A percentile compares a stretch with the other conserved stretches of the same genome.
phyloP scores from a whole-genome alignment of 2,888 invertebrate species.

The Chelonus formosanus region DNA sequence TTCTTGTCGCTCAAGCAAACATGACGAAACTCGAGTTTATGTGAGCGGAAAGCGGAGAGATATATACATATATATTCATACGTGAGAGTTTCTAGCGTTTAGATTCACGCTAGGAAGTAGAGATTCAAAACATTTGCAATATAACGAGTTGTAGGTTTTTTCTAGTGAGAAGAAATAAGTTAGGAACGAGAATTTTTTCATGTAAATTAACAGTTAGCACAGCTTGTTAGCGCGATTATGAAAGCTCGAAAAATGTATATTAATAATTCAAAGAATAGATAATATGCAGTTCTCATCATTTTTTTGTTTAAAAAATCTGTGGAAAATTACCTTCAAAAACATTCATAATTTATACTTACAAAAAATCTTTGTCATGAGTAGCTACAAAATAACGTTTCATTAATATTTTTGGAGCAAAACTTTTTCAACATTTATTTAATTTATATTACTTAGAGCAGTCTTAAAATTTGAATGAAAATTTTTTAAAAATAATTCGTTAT shows the following conservation, averaged over 20 bases:
- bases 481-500: no score
- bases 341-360: no score
- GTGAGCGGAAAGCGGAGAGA: constrained; percentile 28
- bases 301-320: no score
- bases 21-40: constrained; percentile 29
- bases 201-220: constrained; percentile 20
- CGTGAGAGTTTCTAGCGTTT: not conserved
- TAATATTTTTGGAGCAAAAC: no score
- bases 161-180: not conserved
- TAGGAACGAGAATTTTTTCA: constrained; percentile 7
- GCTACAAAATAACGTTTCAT: no score
- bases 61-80: constrained; percentile 8
- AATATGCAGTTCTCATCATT: not conserved
- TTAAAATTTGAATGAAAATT: no score
- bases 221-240: constrained; percentile 9
- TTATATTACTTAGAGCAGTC: no score
- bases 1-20: constrained; percentile 28
- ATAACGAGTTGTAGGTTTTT: constrained; percentile 7
- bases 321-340: no score
- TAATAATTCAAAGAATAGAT: constrained; percentile 2
- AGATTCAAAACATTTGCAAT: not conserved
- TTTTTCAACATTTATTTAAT: no score
- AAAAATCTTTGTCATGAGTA: no score
- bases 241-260: not conserved
- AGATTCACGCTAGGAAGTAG: constrained; percentile 16